Percentiles rank a stretch among this genome's conserved stretches.
phyloP scores from a whole-genome alignment of 2,888 invertebrate species.

The Asteroscopus sphinx region DNA sequence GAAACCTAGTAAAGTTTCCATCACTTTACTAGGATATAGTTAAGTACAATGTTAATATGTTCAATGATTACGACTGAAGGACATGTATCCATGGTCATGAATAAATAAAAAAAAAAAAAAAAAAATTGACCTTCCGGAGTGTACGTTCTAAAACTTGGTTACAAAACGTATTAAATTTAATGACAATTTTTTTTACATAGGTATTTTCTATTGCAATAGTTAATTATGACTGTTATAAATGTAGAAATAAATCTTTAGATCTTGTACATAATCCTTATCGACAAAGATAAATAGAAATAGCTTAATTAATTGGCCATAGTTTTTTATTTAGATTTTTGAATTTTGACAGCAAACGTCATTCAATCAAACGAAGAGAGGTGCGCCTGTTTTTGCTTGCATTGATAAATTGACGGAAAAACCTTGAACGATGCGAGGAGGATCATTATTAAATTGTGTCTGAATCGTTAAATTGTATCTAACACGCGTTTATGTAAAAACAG shows the following conservation, averaged over 20 bases:
- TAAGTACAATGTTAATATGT: too few species aligned
- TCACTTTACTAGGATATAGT: too few species aligned
- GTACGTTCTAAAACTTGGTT: slow-evolving; percentile 28
- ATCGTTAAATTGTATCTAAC: slow-evolving; percentile 53
- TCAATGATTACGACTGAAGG: too few species aligned
- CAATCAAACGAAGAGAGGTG: slow-evolving; percentile 59
- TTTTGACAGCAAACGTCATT: slow-evolving; percentile 57
- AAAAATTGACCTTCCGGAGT: slow-evolving; percentile 41
- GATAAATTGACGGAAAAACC: slow-evolving; percentile 68
- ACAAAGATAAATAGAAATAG: neutral
- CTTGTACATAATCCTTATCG: neutral
- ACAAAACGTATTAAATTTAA: too few species aligned
- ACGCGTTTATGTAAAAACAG: slow-evolving; percentile 45
- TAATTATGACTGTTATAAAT: too few species aligned
- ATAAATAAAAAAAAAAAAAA: too few species aligned
- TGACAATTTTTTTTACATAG: too few species aligned
- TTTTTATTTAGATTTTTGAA: slow-evolving; percentile 33
- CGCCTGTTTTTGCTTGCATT: slow-evolving; percentile 58
- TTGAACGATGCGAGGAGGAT: slow-evolving; percentile 70
- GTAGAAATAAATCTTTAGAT: neutral
- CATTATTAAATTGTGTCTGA: slow-evolving; percentile 61
- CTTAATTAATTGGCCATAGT: too few species aligned
- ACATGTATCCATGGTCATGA: too few species aligned
- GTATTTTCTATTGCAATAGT: too few species aligned
- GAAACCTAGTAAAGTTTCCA: too few species aligned